These are phyloP conservation scores for Suncus etruscus DNA, from an alignment of 2,113 vertebrate species.

Conservation along the genomic window DNA sequence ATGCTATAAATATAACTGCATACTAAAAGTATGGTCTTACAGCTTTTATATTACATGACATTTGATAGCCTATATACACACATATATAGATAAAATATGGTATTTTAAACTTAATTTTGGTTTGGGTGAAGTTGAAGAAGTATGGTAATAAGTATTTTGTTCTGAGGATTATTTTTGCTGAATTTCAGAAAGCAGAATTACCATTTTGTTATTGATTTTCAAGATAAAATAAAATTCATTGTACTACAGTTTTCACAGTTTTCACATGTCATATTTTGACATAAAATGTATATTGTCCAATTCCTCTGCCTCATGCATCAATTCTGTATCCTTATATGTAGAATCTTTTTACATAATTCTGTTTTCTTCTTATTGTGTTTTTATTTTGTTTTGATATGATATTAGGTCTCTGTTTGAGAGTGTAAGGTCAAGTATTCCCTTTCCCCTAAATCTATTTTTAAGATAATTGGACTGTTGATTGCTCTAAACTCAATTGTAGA, in stretches of 20 bases:
- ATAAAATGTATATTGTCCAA: neutral
- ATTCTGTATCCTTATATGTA: neutral
- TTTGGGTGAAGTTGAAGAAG: too few species aligned
- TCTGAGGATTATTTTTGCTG: neutral
- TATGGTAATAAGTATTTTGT: neutral
- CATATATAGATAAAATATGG: neutral
- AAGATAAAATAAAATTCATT: neutral
- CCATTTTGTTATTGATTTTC: conserved; percentile 10
- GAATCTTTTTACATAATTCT: neutral
- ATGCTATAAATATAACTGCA: neutral
- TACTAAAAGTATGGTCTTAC: neutral
- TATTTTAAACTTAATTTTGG: too few species aligned
- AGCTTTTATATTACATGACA: conserved; percentile 11
- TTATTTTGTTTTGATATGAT: neutral
- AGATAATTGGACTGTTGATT: neutral
- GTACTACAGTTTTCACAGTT: conserved; percentile 15
- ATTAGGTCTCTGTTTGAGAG: neutral
- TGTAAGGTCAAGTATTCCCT: neutral
- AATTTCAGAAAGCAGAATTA: conserved; percentile 2
- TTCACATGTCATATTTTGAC: conserved; percentile 16
- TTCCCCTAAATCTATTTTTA: neutral
- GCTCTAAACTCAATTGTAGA: neutral
- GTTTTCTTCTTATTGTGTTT: neutral
- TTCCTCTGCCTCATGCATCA: neutral
- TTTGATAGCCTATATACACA: neutral